Conservation (phyloP, 2,888 invertebrate genomes). For the Xestia sexstrigata region DNA sequence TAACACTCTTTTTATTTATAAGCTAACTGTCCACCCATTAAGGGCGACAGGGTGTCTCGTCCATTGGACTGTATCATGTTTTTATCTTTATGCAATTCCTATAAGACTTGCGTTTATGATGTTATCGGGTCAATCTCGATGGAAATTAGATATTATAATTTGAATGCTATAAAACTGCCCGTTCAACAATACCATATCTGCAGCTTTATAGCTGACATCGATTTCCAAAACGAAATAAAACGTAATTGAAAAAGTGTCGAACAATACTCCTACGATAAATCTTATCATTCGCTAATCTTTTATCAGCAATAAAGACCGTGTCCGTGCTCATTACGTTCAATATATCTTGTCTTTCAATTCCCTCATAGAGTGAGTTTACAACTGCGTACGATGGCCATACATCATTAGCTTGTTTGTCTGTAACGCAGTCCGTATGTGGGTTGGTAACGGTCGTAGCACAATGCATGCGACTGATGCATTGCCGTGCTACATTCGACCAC, state of each 20-base stretch:
- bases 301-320: slow-evolving; percentile 59
- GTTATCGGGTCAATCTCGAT: slow-evolving; percentile 5
- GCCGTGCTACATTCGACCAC: slow-evolving; percentile 80
- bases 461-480: slow-evolving; percentile 83
- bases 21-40: slow-evolving; percentile 72
- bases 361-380: slow-evolving; percentile 69
- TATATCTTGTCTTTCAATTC: slow-evolving; percentile 74
- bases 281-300: slow-evolving; percentile 53
- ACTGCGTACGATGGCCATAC: slow-evolving; percentile 75
- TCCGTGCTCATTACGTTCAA: slow-evolving; percentile 72
- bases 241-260: slow-evolving; percentile 16
- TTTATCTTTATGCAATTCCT: slow-evolving; percentile 45
- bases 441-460: slow-evolving; percentile 87
- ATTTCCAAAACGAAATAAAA: slow-evolving; percentile 16
- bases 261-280: slow-evolving; percentile 30
- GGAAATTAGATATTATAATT: neutral
- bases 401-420: slow-evolving; percentile 85
- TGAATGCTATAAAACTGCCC: neutral
- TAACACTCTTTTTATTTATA: slow-evolving; percentile 80
- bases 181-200: neutral
- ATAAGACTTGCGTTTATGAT: slow-evolving; percentile 34
- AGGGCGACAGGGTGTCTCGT: slow-evolving; percentile 64
- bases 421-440: slow-evolving; percentile 79
- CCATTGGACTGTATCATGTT: slow-evolving; percentile 36
- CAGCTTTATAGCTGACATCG: neutral